Conservation (phyloP, 2,888 invertebrate genomes). For the Rugalucina vietnamica region DNA sequence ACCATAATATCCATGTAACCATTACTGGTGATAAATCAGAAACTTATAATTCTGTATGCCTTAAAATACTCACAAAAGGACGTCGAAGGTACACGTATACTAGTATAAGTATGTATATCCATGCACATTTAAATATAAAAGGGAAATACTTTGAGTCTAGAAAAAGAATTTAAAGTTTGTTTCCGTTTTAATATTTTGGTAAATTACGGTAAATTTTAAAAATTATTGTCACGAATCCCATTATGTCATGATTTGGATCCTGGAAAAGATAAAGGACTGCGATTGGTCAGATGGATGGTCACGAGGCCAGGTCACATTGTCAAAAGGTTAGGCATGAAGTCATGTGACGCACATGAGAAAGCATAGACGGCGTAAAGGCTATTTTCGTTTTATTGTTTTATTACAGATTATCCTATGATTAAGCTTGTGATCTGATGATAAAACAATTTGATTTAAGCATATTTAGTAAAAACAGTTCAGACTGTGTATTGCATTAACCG, state of each 20-base stretch:
- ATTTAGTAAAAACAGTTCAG: too few relatives aligned
- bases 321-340: neutral
- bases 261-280: neutral
- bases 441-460: too few relatives aligned
- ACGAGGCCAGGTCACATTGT: conserved; percentile 1
- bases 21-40: too few relatives aligned
- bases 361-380: neutral
- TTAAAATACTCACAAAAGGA: too few relatives aligned
- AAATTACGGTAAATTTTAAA: neutral
- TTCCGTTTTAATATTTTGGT: neutral
- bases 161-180: neutral
- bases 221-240: conserved; percentile 6
- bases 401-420: neutral
- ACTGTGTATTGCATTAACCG: too few relatives aligned
- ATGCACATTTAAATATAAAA: neutral
- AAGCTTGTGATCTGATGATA: too few relatives aligned
- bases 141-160: neutral
- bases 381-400: neutral
- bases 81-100: neutral
- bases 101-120: neutral
- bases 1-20: too few relatives aligned
- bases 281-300: neutral
- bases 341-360: neutral
- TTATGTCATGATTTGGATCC: neutral
- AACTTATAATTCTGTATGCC: too few relatives aligned